Evolutionary conservation across 2,113 vertebrate genomes (phyloP).

Genomic region (Etheostoma cragini): DNA sequence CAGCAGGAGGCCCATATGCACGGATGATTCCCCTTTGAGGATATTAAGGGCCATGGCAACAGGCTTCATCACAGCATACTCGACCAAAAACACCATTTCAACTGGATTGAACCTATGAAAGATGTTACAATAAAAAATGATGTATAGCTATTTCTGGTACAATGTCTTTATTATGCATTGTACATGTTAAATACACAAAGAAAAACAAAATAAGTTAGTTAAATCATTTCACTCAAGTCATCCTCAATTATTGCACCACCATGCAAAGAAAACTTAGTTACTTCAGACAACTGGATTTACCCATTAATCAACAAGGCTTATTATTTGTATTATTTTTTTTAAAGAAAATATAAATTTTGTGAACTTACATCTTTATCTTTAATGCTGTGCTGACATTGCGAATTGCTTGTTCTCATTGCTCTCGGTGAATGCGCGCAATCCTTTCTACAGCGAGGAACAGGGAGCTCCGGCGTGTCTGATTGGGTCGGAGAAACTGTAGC

Average conservation of each 20-base stretch:
- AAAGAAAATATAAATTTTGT: neutral
- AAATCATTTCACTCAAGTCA: neutral
- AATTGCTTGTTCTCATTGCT: neutral
- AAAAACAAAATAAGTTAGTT: neutral
- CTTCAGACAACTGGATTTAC: neutral
- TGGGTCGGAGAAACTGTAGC: no score
- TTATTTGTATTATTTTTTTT: neutral
- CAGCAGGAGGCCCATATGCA: no score
- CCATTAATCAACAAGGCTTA: neutral
- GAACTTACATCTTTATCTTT: conserved; percentile 13
- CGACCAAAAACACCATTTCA: conserved; percentile 7
- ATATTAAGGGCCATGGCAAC: conserved; percentile 2
- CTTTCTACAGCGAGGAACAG: neutral
- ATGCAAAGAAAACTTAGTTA: no score
- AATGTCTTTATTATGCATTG: neutral
- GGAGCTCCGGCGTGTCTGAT: neutral
- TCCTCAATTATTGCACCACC: no score
- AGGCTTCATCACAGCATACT: conserved; percentile 13
- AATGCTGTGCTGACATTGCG: neutral
- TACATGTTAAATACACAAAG: no score
- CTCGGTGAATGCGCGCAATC: neutral
- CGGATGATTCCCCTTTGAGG: no score
- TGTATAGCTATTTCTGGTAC: neutral
- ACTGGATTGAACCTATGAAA: neutral
- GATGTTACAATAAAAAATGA: neutral